These are phyloP conservation scores for Calephelis virginiensis DNA, from an alignment of 1,140 invertebrate species.

Conservation along the genomic window DNA sequence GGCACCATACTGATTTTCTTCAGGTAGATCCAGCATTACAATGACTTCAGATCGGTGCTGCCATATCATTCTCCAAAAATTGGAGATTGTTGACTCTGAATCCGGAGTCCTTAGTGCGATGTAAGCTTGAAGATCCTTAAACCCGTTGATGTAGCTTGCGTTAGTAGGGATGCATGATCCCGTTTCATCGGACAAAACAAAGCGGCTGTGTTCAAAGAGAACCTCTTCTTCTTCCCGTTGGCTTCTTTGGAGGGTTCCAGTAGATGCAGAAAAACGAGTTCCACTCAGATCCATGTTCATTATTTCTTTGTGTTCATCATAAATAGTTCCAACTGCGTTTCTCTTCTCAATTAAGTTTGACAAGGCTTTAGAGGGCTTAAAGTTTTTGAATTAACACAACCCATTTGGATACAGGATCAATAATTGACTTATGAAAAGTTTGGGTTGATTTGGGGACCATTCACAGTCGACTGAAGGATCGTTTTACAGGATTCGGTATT, in stretches of 20 bases:
- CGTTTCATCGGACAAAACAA: slow-evolving; percentile 1
- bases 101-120: background rate
- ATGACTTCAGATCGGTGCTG: slow-evolving; percentile 1
- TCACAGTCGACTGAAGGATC: background rate
- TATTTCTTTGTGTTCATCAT: background rate
- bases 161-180: background rate
- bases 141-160: background rate
- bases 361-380: background rate
- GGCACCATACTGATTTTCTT: too few species aligned
- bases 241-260: background rate
- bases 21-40: background rate
- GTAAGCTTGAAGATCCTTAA: background rate
- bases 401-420: background rate
- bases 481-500: background rate
- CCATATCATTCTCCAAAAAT: background rate
- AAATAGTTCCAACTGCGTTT: background rate
- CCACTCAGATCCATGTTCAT: background rate
- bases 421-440: background rate
- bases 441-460: background rate
- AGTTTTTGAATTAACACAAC: background rate
- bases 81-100: background rate
- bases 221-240: background rate
- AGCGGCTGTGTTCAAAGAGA: background rate
- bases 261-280: slow-evolving; percentile 4
- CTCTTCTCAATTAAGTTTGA: background rate